Evolutionary conservation across 1,140 invertebrate genomes (phyloP).

Genomic region (Magallana gigas): DNA sequence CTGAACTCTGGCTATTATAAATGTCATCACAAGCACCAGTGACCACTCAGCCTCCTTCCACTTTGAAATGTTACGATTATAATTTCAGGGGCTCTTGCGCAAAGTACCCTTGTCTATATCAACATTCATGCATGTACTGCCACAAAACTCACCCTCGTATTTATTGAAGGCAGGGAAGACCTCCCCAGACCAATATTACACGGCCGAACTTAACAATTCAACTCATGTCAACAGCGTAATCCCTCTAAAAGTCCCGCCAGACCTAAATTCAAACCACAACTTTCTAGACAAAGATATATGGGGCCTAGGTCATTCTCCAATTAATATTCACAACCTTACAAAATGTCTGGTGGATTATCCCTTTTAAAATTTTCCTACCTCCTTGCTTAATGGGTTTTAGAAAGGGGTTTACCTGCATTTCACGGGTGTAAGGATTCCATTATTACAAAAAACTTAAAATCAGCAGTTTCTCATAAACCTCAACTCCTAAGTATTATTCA

Average conservation of each 20-base stretch:
- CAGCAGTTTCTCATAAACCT: too few species aligned
- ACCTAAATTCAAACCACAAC: not conserved
- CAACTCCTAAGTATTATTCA: too few species aligned
- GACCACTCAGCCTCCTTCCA: not conserved
- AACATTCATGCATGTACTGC: constrained; percentile 6
- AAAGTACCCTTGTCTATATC: constrained; percentile 24
- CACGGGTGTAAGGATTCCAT: constrained; percentile 12
- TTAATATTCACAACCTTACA: not conserved
- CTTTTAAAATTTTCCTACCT: not conserved
- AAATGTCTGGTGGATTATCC: not conserved
- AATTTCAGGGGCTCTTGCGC: constrained; percentile 22
- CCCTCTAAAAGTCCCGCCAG: not conserved
- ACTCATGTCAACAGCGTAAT: not conserved
- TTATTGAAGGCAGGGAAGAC: not conserved
- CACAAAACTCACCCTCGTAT: constrained; percentile 6
- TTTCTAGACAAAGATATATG: constrained; percentile 32
- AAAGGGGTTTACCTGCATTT: constrained; percentile 46
- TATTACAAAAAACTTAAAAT: not conserved
- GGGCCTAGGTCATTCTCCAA: constrained; percentile 19
- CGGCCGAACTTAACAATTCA: not conserved
- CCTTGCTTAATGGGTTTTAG: constrained; percentile 21
- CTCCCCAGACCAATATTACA: not conserved
- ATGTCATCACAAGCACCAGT: not conserved
- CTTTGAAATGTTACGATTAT: constrained; percentile 29
- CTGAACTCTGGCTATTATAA: not conserved